Base-by-base conservation (phyloP, 2,797 vertebrate species). In the Centropyge bicolor region DNA sequence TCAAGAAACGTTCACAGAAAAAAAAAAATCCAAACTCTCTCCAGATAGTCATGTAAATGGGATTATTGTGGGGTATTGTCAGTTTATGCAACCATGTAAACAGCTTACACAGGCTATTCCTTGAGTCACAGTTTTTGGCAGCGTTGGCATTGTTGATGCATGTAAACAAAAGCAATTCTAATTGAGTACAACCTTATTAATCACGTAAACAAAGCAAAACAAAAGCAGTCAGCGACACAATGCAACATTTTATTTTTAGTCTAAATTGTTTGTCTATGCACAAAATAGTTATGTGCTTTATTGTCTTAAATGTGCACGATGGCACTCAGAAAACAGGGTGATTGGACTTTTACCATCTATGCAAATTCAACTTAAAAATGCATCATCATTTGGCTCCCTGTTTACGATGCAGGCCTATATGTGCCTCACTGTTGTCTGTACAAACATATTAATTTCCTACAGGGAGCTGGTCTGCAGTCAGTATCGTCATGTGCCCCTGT, bases 111-210 rank as follows among this genome's bases (percentile, higher is more conserved):
- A 57, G 43, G 41, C 38, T n/a, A 2, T 41, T 75, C 24, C 38
- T 62, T 70, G 60, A 74, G 43, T 55, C 60, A 65, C 14, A 40
- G 31, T n/a, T 70, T 70, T 70, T 66, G 65, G 36, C 41, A 76
- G 45, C 43, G 45, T 4, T 22, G 49, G 40, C 20, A 56, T 36
- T 40, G 16, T 46, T 46, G 36, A 56, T 63, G 38, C 48, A n/a
- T 62, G 68, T 49, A 57, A 72, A 69, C 41, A 72, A 13, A 46
- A 67, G 46, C 24, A 20, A 55, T 68, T 48, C 45, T 60, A 70
- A 74, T 27, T 48, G 27, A 69, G 56, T 54, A 46, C 24, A 66
- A 27, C 12, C 3, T 8, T 11, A 49, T 22, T 41, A 72, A 41
- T 63, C 36, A 69, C 3, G 0, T 24, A 35, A 61, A 11, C 16